phyloP scores from a whole-genome alignment of 2,888 invertebrate species.

The Chorisops tibialis region DNA sequence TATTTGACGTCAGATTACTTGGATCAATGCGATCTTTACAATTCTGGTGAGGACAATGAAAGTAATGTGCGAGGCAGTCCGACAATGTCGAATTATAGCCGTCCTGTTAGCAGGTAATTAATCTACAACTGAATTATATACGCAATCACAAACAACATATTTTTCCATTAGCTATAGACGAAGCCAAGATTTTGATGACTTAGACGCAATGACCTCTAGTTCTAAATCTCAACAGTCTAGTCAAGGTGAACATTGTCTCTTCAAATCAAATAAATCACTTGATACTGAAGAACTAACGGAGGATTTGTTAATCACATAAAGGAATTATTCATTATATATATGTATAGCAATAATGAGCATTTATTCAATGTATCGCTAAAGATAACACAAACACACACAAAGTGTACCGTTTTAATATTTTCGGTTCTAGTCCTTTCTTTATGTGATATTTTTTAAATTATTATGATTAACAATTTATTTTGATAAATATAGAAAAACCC shows the following conservation, averaged over 20 bases:
- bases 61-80: constrained; percentile 44
- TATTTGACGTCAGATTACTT: constrained; percentile 73
- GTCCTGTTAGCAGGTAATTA: constrained; percentile 55
- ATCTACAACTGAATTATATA: neutral
- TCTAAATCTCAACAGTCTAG: constrained; percentile 47
- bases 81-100: constrained; percentile 50
- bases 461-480: neutral
- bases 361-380: neutral
- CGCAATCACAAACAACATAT: constrained; percentile 1
- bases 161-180: constrained; percentile 49
- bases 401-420: constrained; percentile 13
- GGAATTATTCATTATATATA: neutral
- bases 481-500: neutral
- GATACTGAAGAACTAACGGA: constrained; percentile 43
- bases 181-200: constrained; percentile 57
- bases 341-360: neutral
- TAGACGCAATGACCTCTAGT: constrained; percentile 52
- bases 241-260: constrained; percentile 41
- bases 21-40: constrained; percentile 57
- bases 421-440: constrained; percentile 31
- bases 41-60: constrained; percentile 50
- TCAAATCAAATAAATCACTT: constrained; percentile 44
- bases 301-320: constrained; percentile 44
- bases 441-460: constrained; percentile 32
- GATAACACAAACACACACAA: neutral